Base-by-base conservation (phyloP, 2,797 vertebrate genomes). In the Acipenser transmontanus region DNA sequence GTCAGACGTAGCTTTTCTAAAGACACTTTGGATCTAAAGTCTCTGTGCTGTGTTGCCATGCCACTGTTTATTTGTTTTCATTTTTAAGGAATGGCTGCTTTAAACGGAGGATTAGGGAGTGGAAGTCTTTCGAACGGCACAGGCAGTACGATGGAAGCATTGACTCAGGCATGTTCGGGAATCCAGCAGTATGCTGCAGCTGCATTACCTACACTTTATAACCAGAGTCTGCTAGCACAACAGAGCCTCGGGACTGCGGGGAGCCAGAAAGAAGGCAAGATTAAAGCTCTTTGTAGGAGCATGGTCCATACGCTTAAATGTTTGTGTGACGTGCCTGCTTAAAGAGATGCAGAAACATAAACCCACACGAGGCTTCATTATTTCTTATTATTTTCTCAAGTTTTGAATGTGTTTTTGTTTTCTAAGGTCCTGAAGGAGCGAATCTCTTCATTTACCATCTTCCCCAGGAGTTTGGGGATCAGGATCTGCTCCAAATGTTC, bases 401-500 rank as follows among this genome's bases (percentile, higher is more conserved):
- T 34, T 34, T 34, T 34, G 34, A 34, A 4, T 34, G 34, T 34
- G 34, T 34, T 34, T 34, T 13, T 62, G n/a, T 14, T 79, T 72
- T 82, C 74, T 70, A 87, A 94, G 97, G 97, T 85, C 97, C 97
- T 52, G 96, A 99, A 78, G 97, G 97, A 80, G 97, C 96, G 76
- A 99, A 99, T 85, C 81, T 99, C 68, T 99, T 99, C 83, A 99
- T 99, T 80, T 99, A 99, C 88, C 97, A 99, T 80, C 91, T 99
- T 71, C 97, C 97, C 77, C 96, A 98, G 81, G 96, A 99, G 78
- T 99, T 99, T 82, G 97, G 97, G 77, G 97, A 99, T 87, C 97
- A 99, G 82, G 97, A 99, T 79, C 84, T 99, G 76, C 91, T 99
- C 68, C 97, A 99, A 87, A 99, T 98, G 97, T 98, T 99, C 72